A percentile compares a stretch with the other conserved stretches of the same genome.
Evolutionary conservation across 2,888 invertebrate species (phyloP).

Genomic region (Deilephila elpenor): DNA sequence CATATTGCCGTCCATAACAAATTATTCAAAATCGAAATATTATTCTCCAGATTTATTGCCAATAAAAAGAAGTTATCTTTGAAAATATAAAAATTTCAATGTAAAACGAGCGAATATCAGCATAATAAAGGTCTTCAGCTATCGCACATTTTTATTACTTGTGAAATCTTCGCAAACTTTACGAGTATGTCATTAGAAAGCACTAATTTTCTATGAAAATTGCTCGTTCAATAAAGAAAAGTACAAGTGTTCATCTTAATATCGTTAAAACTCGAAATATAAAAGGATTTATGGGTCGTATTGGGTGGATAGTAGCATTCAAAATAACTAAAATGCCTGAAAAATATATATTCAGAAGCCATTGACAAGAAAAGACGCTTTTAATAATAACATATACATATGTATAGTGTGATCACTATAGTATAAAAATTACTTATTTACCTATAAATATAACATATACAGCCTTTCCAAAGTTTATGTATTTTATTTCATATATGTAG

Average conservation of each 20-base stretch:
- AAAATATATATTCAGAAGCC: too few relatives aligned
- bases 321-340: too few relatives aligned
- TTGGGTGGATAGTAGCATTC: too few relatives aligned
- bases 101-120: slow-evolving; percentile 14
- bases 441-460: too few relatives aligned
- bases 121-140: slow-evolving; percentile 16
- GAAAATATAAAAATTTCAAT: slow-evolving; percentile 13
- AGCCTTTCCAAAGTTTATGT: too few relatives aligned
- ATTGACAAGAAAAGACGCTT: too few relatives aligned
- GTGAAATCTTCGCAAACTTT: slow-evolving; percentile 15
- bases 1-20: background rate
- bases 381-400: too few relatives aligned
- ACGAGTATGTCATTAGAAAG: slow-evolving; percentile 12
- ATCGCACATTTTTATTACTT: slow-evolving; percentile 23
- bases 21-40: slow-evolving; percentile 2
- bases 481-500: too few relatives aligned
- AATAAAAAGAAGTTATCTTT: slow-evolving; percentile 12
- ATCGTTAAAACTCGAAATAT: background rate
- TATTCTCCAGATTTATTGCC: slow-evolving; percentile 27
- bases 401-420: too few relatives aligned
- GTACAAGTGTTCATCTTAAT: background rate
- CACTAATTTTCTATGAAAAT: background rate
- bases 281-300: too few relatives aligned
- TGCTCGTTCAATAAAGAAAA: background rate
- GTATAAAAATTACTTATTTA: too few relatives aligned